These are phyloP conservation scores for Podarcis muralis DNA, from an alignment of 2,113 vertebrate species.

Conservation along the genomic window DNA sequence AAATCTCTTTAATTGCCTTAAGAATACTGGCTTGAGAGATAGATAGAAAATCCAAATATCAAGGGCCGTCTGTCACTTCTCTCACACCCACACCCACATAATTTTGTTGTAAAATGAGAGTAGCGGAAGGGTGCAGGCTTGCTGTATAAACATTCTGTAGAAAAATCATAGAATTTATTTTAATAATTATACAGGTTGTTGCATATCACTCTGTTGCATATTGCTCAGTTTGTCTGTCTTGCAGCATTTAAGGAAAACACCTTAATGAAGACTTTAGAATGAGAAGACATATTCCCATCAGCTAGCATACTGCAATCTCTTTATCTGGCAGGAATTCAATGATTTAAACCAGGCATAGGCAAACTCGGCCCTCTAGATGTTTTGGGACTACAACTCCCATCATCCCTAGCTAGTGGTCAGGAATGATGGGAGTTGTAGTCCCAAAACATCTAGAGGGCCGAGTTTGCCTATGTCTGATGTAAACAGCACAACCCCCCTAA, in stretches of 20 bases:
- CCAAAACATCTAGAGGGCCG: too few species aligned
- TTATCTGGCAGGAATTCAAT: not conserved
- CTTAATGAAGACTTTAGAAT: slow-evolving; percentile 29
- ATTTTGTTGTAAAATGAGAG: not conserved
- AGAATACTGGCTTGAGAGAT: slow-evolving; percentile 52
- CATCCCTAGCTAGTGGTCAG: too few species aligned
- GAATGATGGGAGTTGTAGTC: too few species aligned
- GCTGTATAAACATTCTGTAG: not conserved
- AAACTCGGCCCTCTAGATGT: too few species aligned
- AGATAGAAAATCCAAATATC: slow-evolving; percentile 44
- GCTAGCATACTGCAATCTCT: slow-evolving; percentile 4
- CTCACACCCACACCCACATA: too few species aligned
- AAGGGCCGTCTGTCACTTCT: slow-evolving; percentile 51
- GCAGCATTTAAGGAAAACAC: slow-evolving; percentile 3
- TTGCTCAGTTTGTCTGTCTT: slow-evolving; percentile 12
- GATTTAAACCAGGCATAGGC: not conserved
- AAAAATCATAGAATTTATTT: rapidly evolving
- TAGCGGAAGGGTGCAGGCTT: not conserved
- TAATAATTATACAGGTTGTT: not conserved
- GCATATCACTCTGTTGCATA: not conserved
- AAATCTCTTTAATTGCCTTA: slow-evolving; percentile 50
- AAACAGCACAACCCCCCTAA: not conserved
- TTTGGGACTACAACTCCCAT: too few species aligned
- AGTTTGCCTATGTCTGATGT: too few species aligned
- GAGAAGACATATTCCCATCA: not conserved